Percentiles rank a stretch among this genome's conserved stretches.
These are phyloP conservation scores for Zaprionus camerounensis DNA, from an alignment of 1,140 invertebrate species.

Conservation along the genomic window DNA sequence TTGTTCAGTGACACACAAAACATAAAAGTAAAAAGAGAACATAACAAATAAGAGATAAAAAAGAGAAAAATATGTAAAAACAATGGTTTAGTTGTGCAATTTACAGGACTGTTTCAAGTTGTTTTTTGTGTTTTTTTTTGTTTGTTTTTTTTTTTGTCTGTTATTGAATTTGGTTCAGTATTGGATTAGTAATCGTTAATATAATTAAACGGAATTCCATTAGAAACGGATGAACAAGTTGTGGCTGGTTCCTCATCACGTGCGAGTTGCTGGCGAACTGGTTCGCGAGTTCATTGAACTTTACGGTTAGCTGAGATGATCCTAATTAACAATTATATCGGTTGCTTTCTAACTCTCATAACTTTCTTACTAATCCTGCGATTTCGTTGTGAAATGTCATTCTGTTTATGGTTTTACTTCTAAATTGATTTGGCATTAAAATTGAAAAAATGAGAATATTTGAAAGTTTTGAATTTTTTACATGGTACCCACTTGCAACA, in stretches of 20 bases:
- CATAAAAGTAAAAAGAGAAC: constrained; percentile 81
- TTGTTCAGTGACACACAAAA: constrained; percentile 76
- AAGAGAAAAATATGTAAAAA: constrained; percentile 73
- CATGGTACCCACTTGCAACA: background rate
- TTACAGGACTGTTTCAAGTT: constrained; percentile 28
- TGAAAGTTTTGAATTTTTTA: background rate
- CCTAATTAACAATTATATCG: background rate
- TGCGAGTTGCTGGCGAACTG: background rate
- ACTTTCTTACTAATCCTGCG: background rate
- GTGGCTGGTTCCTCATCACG: background rate
- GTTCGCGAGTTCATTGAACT: background rate
- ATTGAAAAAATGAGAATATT: background rate
- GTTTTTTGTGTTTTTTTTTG: background rate
- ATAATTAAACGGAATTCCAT: background rate
- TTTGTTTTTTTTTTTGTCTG: constrained; percentile 6
- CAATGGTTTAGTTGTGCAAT: constrained; percentile 71
- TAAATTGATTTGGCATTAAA: background rate
- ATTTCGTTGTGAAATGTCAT: background rate
- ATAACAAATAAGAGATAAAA: constrained; percentile 81
- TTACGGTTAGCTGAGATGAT: background rate
- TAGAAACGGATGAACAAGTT: background rate
- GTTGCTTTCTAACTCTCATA: background rate
- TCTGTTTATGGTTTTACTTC: background rate
- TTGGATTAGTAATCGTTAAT: constrained; percentile 5
- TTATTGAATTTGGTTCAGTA: constrained; percentile 5